These are phyloP conservation scores for Cotesia vestalis DNA, from an alignment of 1,140 invertebrate genomes.

Conservation along the genomic window DNA sequence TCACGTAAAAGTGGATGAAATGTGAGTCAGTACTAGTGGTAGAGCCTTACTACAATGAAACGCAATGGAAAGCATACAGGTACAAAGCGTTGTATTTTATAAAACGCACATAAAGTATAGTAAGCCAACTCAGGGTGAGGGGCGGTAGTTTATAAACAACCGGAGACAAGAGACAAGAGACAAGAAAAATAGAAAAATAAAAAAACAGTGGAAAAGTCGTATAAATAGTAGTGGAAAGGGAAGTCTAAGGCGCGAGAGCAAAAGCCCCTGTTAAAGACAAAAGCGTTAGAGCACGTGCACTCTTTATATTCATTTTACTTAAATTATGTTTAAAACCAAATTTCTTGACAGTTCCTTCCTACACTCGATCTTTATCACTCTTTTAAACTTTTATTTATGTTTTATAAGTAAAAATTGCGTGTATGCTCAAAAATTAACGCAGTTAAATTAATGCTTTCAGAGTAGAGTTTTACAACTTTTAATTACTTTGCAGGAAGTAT, in stretches of 20 bases:
- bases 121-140: background rate
- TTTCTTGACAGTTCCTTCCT: conserved; percentile 16
- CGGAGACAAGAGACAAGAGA: conserved; percentile 19
- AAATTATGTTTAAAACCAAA: conserved; percentile 1
- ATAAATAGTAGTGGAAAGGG: conserved; percentile 27
- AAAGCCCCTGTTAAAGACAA: conserved; percentile 17
- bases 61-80: conserved; percentile 27
- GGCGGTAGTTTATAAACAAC: conserved; percentile 36
- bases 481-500: conserved; percentile 49
- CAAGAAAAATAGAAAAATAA: too few relatives aligned
- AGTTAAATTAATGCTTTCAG: conserved; percentile 44
- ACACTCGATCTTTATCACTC: background rate
- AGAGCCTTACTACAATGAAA: too few relatives aligned
- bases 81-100: background rate
- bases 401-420: conserved; percentile 34
- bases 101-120: too few relatives aligned
- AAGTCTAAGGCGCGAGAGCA: conserved; percentile 27
- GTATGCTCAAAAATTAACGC: conserved; percentile 55
- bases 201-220: conserved; percentile 18
- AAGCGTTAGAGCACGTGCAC: conserved; percentile 26
- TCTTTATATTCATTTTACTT: conserved; percentile 1
- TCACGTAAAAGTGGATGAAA: conserved; percentile 1
- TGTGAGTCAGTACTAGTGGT: background rate
- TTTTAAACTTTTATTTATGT: conserved; percentile 15
- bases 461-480: background rate